phyloP scores from a whole-genome alignment of 2,888 invertebrate species.

The Cartodere bifasciata region DNA sequence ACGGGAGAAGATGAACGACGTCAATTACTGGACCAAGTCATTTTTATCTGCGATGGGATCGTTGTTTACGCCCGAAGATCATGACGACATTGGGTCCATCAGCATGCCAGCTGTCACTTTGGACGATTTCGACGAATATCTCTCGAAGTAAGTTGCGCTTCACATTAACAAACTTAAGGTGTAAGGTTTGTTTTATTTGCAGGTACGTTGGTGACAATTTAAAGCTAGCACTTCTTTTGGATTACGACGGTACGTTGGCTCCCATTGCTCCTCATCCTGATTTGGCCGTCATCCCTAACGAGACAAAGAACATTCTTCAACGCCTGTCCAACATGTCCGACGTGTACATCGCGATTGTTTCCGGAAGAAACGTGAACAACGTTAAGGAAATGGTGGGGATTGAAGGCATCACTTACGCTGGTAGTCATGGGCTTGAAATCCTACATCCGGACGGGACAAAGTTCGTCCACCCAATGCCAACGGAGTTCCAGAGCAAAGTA shows the following conservation, averaged over 20 bases:
- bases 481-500: constrained; percentile 69
- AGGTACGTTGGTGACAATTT: constrained; percentile 79
- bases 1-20: constrained; percentile 71
- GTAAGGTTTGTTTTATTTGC: constrained; percentile 12
- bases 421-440: constrained; percentile 80
- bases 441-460: constrained; percentile 82
- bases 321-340: constrained; percentile 74
- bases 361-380: constrained; percentile 76
- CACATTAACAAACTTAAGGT: neutral
- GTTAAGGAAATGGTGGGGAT: constrained; percentile 84
- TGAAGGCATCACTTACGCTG: constrained; percentile 81
- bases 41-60: constrained; percentile 83
- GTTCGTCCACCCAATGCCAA: constrained; percentile 84
- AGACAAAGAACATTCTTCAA: constrained; percentile 73
- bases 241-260: constrained; percentile 81
- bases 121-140: constrained; percentile 81
- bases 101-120: constrained; percentile 83
- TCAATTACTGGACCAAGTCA: constrained; percentile 79
- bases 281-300: constrained; percentile 70
- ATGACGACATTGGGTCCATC: constrained; percentile 72
- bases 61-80: constrained; percentile 52
- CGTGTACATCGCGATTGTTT: constrained; percentile 76
- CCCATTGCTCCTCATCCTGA: constrained; percentile 85
- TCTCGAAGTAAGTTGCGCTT: constrained; percentile 70
- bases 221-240: constrained; percentile 70